A percentile compares a stretch with the other conserved stretches of the same genome.
phyloP scores from a whole-genome alignment of 1,140 invertebrate genomes.

The Fopius arisanus region DNA sequence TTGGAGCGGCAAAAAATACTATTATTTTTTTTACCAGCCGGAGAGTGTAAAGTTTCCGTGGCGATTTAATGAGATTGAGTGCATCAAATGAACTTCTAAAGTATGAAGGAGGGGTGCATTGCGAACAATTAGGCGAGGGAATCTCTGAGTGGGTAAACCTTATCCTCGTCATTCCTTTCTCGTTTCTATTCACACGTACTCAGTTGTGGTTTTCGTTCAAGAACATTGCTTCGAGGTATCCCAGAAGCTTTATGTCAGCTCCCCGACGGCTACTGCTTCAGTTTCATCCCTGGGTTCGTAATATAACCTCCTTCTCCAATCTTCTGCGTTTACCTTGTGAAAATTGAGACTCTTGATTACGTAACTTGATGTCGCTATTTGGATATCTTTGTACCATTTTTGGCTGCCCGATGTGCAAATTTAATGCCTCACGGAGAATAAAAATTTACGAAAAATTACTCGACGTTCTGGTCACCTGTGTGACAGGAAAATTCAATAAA shows the following conservation, averaged over 20 bases:
- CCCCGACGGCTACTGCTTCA: neutral
- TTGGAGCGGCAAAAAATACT: too few species aligned
- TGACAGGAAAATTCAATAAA: too few species aligned
- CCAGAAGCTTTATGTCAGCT: neutral
- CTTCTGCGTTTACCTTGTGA: neutral
- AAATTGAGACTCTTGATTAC: neutral
- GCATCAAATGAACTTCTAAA: neutral
- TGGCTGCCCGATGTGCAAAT: too few species aligned
- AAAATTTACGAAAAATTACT: too few species aligned
- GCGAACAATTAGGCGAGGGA: neutral
- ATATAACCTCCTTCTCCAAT: neutral
- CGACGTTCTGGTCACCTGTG: too few species aligned
- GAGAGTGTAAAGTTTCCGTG: neutral
- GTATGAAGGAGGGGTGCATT: neutral
- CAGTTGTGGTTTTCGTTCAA: conserved; percentile 4
- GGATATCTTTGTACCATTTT: neutral
- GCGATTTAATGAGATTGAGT: neutral
- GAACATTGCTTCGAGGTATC: neutral
- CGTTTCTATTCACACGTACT: neutral
- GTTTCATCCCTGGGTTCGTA: neutral
- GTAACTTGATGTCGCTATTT: neutral
- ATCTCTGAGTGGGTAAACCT: neutral
- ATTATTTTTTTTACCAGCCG: neutral
- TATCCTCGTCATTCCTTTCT: neutral
- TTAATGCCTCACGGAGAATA: too few species aligned